Conservation (phyloP, 2,888 invertebrate genomes). For the Rhamnusium bicolor region DNA sequence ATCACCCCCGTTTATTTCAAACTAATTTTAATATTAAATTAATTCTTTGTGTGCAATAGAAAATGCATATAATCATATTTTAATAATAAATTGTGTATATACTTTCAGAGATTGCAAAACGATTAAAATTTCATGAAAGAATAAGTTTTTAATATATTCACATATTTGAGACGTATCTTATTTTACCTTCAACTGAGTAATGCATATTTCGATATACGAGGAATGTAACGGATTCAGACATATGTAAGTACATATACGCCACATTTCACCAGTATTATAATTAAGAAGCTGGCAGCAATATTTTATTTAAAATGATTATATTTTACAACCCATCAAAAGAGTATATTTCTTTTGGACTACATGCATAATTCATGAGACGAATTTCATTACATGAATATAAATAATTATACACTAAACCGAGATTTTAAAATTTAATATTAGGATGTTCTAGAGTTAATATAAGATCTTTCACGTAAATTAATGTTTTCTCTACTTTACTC, state of each 20-base stretch:
- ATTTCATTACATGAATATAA: neutral
- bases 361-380: neutral
- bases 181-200: neutral
- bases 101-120: no score
- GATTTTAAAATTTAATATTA: neutral
- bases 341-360: neutral
- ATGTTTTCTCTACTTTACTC: neutral
- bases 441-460: neutral
- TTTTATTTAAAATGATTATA: neutral
- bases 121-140: no score
- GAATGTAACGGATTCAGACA: neutral
- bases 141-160: neutral
- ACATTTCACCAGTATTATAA: neutral
- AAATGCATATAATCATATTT: no score
- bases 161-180: no score
- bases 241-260: neutral
- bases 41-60: no score
- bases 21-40: no score
- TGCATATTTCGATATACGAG: neutral
- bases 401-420: neutral
- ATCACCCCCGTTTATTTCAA: no score
- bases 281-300: neutral
- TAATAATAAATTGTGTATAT: no score
- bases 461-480: neutral
- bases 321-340: no score